Evolutionary conservation across 2,797 vertebrate species (phyloP).

Genomic region (Lepus oiostolus): DNA sequence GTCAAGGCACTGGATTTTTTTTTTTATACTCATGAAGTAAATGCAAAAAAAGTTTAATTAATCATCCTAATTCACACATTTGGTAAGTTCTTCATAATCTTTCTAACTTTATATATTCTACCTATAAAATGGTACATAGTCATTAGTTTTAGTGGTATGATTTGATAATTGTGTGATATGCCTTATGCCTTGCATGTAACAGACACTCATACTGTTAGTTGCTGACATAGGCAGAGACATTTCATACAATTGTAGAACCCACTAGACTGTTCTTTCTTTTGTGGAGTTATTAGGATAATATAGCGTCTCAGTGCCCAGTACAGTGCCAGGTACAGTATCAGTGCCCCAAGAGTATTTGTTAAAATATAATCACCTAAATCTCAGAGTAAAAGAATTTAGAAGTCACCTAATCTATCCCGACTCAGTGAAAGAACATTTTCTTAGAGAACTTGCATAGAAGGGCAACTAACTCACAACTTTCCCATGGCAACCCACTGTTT

Average conservation of each 20-base stretch:
- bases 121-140: conserved; percentile 62
- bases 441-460: neutral
- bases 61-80: conserved; percentile 43
- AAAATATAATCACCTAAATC: conserved; percentile 31
- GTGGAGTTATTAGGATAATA: neutral
- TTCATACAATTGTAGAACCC: neutral
- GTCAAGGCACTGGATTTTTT: neutral
- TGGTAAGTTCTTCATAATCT: conserved; percentile 48
- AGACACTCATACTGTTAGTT: conserved; percentile 35
- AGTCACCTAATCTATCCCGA: neutral
- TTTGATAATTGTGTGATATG: conserved; percentile 62
- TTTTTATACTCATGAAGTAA: conserved; percentile 43
- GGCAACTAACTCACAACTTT: neutral
- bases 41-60: conserved; percentile 60
- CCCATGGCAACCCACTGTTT: neutral
- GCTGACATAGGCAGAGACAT: neutral
- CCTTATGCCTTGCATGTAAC: neutral
- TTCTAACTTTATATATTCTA: conserved; percentile 62
- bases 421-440: conserved; percentile 29
- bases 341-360: neutral
- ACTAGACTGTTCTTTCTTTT: neutral
- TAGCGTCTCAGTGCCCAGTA: neutral
- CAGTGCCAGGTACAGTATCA: neutral
- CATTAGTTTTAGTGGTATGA: conserved; percentile 58
- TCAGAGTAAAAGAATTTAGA: conserved; percentile 33